Conservation (phyloP, 2,113 vertebrate species). For the Scortum barcoo region DNA sequence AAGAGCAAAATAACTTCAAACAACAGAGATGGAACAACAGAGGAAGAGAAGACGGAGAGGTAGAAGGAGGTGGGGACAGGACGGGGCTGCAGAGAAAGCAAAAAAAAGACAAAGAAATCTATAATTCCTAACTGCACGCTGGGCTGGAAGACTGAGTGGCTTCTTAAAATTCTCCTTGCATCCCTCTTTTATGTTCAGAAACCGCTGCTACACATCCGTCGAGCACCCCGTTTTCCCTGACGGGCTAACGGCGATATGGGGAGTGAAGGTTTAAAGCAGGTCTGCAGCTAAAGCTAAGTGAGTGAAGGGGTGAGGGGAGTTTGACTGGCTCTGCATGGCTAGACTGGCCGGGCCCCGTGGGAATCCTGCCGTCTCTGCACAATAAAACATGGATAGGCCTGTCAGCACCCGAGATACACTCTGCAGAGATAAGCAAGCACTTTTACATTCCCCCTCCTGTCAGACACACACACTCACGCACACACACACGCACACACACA, state of each 20-base stretch:
- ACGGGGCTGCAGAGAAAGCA: neutral
- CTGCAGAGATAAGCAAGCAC: constrained; percentile 74
- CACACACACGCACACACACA: neutral
- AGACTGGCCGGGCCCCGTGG: constrained; percentile 66
- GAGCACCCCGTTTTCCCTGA: constrained; percentile 1
- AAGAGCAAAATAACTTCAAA: constrained; percentile 27
- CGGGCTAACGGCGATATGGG: constrained; percentile 1
- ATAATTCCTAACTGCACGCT: constrained; percentile 28
- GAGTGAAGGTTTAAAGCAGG: constrained; percentile 29
- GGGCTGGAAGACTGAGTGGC: constrained; percentile 42
- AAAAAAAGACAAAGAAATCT: neutral
- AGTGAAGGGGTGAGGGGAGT: constrained; percentile 9
- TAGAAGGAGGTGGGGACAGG: neutral
- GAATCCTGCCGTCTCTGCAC: constrained; percentile 68
- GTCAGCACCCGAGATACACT: constrained; percentile 78
- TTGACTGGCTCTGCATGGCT: constrained; percentile 66
- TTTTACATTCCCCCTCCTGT: constrained; percentile 53
- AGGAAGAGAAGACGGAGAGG: constrained; percentile 16
- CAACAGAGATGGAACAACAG: constrained; percentile 5
- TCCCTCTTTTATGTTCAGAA: constrained; percentile 29
- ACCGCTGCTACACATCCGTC: constrained; percentile 3
- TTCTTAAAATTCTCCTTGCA: constrained; percentile 32
- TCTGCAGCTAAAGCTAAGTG: constrained; percentile 25
- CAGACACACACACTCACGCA: constrained; percentile 27
- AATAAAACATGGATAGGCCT: constrained; percentile 82